phyloP scores from a whole-genome alignment of 1,140 invertebrate genomes.

The Oedothorax gibbosus region DNA sequence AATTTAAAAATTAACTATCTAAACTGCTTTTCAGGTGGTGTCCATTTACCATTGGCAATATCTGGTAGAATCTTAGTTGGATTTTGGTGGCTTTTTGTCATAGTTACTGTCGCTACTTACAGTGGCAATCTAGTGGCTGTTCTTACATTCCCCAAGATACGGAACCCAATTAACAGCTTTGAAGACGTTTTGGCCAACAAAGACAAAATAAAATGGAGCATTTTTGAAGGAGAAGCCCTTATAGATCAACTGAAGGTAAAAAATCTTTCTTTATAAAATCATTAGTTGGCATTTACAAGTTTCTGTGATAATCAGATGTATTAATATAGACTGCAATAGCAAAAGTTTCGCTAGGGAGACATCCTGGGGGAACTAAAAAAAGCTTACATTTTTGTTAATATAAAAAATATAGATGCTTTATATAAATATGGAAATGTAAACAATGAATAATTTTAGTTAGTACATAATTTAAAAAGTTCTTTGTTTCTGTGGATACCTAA shows the following conservation, averaged over 20 bases:
- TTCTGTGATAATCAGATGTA: no score
- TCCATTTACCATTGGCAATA: slow-evolving; percentile 83
- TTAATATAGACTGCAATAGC: no score
- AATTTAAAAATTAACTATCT: background rate
- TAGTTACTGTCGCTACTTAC: slow-evolving; percentile 91
- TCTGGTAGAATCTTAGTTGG: slow-evolving; percentile 89
- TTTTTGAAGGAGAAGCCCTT: slow-evolving; percentile 79
- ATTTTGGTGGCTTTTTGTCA: slow-evolving; percentile 92
- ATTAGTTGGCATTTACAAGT: no score
- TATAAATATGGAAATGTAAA: no score
- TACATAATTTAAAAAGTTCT: no score
- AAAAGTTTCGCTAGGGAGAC: no score
- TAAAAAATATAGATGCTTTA: no score
- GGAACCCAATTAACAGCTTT: slow-evolving; percentile 80
- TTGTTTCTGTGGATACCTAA: no score
- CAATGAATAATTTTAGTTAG: no score
- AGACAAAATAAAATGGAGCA: slow-evolving; percentile 77
- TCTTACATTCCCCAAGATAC: slow-evolving; percentile 89
- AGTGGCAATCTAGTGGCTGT: slow-evolving; percentile 93
- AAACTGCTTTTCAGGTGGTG: slow-evolving; percentile 76
- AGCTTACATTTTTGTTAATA: no score
- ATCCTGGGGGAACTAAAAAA: no score
- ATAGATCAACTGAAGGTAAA: slow-evolving; percentile 76
- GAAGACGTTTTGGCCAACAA: slow-evolving; percentile 77
- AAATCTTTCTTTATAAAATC: no score